Evolutionary conservation across 2,797 vertebrate genomes (phyloP).

Genomic region (Gambelia wislizenii): DNA sequence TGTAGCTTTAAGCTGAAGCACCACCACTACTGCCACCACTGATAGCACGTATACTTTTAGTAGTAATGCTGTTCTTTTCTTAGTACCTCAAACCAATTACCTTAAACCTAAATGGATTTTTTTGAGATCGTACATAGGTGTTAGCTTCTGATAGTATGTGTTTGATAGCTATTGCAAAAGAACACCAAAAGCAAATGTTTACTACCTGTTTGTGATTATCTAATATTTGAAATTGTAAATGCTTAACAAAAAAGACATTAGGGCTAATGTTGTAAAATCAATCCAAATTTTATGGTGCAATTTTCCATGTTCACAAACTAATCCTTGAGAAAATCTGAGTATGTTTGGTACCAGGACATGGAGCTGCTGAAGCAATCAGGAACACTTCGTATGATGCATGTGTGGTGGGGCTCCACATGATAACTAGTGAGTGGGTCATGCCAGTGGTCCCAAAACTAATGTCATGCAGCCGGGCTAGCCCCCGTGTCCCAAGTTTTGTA

Average conservation of each 20-base stretch:
- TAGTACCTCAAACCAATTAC: no score
- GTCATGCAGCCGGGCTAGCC: not conserved
- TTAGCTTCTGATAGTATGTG: not conserved
- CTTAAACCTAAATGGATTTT: not conserved
- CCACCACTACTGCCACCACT: not conserved
- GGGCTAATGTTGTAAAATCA: not conserved
- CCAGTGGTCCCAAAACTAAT: not conserved
- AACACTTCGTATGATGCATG: not conserved
- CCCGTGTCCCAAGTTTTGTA: not conserved
- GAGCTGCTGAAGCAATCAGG: not conserved
- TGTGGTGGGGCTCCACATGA: not conserved
- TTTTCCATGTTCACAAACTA: not conserved
- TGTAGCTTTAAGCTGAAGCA: not conserved
- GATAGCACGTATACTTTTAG: not conserved
- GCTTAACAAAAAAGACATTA: not conserved
- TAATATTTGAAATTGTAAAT: not conserved
- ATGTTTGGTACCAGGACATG: not conserved
- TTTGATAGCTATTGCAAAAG: not conserved
- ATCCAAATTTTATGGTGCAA: not conserved
- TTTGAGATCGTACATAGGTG: not conserved
- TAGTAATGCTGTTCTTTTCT: not conserved
- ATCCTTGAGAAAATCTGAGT: not conserved
- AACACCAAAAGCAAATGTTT: not conserved
- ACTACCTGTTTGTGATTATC: not conserved
- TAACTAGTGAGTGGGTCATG: not conserved